These are phyloP conservation scores for Chelmon rostratus DNA, from an alignment of 2,797 vertebrate genomes.

Conservation along the genomic window DNA sequence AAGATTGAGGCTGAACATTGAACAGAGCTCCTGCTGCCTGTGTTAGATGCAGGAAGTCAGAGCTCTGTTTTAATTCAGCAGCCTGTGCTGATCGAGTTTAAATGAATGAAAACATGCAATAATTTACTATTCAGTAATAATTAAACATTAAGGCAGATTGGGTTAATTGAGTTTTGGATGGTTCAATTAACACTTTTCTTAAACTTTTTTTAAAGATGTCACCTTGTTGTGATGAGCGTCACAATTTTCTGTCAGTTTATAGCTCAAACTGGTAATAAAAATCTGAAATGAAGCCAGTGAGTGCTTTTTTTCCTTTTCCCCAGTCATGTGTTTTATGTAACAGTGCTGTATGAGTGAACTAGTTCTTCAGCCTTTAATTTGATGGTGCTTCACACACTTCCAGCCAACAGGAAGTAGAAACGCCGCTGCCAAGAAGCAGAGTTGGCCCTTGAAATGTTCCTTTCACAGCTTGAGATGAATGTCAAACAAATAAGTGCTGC, in stretches of 20 bases:
- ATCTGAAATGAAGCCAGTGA: not conserved
- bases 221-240: not conserved
- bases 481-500: constrained; percentile 8
- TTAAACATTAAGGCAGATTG: not conserved
- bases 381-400: not conserved
- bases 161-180: not conserved
- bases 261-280: not conserved
- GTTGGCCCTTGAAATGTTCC: not conserved
- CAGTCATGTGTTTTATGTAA: constrained; percentile 31
- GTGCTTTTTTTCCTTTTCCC: not conserved
- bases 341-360: not conserved
- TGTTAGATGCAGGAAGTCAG: not conserved
- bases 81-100: not conserved
- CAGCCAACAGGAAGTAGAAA: constrained; percentile 10
- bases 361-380: constrained; percentile 23
- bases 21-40: constrained; percentile 2
- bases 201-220: not conserved
- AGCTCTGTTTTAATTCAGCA: not conserved
- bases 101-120: not conserved
- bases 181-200: too few species aligned
- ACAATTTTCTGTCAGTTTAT: not conserved
- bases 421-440: not conserved
- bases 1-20: not conserved
- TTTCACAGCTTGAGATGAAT: constrained; percentile 17
- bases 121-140: not conserved